A percentile compares a stretch with the other conserved stretches of the same genome.
phyloP scores from a whole-genome alignment of 2,797 vertebrate species.

The Rhinogobio ventralis region DNA sequence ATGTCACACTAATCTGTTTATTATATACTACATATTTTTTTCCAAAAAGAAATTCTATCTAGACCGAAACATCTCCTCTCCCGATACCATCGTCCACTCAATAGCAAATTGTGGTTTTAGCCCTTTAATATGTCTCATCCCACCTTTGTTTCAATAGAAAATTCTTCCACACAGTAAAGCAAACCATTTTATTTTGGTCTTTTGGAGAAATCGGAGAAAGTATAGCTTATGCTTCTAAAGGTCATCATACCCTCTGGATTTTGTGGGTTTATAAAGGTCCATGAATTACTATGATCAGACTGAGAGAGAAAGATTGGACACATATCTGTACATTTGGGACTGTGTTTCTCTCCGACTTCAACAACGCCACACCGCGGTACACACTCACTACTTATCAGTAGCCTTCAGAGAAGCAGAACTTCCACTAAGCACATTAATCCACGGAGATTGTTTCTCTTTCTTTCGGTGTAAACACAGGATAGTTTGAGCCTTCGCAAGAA shows the following conservation, averaged over 20 bases:
- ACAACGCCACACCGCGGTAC: not conserved
- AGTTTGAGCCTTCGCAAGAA: slow-evolving; percentile 29
- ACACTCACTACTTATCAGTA: not conserved
- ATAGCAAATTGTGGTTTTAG: not conserved
- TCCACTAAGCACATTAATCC: slow-evolving; percentile 37
- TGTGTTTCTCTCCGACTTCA: not conserved
- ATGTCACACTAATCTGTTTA: not conserved
- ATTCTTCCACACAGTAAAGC: not conserved
- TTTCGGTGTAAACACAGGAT: slow-evolving; percentile 13
- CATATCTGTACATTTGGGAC: not conserved
- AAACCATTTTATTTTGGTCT: not conserved
- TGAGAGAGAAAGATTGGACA: not conserved
- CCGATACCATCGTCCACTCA: not conserved
- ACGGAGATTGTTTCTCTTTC: not conserved
- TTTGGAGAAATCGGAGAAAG: not conserved
- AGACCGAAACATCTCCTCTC: not conserved
- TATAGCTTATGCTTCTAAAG: not conserved
- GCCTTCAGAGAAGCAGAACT: slow-evolving; percentile 13
- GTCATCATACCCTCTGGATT: not conserved
- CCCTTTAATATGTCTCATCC: not conserved
- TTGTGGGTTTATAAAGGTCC: not conserved
- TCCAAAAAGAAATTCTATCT: not conserved
- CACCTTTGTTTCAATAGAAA: not conserved
- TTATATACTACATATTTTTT: not conserved
- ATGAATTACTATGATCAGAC: slow-evolving; percentile 6